phyloP scores from a whole-genome alignment of 2,888 invertebrate species.

The Athalia rosae region DNA sequence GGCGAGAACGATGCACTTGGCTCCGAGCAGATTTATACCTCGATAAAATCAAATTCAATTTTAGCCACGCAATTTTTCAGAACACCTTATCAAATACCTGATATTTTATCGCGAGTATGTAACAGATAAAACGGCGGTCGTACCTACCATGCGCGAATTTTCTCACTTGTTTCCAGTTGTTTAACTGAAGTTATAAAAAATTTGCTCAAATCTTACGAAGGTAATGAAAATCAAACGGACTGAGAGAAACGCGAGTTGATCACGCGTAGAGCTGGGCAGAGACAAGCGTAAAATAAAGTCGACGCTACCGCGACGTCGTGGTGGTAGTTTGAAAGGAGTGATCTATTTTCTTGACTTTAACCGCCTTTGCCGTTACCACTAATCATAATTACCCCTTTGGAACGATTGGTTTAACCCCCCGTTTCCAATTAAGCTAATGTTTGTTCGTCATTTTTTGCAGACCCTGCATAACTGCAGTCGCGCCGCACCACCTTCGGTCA shows the following conservation, averaged over 20 bases:
- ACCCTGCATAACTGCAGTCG: background rate
- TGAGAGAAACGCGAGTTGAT: too few relatives aligned
- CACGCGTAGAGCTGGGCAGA: background rate
- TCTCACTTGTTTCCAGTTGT: too few relatives aligned
- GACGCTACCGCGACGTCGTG: background rate
- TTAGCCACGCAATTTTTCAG: conserved; percentile 27
- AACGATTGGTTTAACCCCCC: conserved; percentile 18
- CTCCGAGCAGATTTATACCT: conserved; percentile 35
- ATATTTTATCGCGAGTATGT: background rate
- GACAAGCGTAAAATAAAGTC: background rate
- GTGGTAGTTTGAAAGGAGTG: background rate
- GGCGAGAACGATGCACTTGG: conserved; percentile 36
- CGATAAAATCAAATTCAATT: conserved; percentile 45
- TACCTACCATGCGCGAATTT: background rate
- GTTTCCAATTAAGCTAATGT: conserved; percentile 41
- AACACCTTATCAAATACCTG: background rate
- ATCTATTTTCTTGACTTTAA: conserved; percentile 25
- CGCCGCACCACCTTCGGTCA: background rate
- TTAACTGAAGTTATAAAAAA: too few relatives aligned
- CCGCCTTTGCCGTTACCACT: conserved; percentile 20
- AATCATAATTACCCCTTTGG: conserved; percentile 31
- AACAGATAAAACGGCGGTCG: background rate
- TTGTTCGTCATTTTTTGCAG: conserved; percentile 9
- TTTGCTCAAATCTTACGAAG: too few relatives aligned
- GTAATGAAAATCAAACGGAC: too few relatives aligned